A percentile compares a stretch with the other conserved stretches of the same genome.
Evolutionary conservation across 2,797 vertebrate genomes (phyloP).

Genomic region (Anomalospiza imberbis): DNA sequence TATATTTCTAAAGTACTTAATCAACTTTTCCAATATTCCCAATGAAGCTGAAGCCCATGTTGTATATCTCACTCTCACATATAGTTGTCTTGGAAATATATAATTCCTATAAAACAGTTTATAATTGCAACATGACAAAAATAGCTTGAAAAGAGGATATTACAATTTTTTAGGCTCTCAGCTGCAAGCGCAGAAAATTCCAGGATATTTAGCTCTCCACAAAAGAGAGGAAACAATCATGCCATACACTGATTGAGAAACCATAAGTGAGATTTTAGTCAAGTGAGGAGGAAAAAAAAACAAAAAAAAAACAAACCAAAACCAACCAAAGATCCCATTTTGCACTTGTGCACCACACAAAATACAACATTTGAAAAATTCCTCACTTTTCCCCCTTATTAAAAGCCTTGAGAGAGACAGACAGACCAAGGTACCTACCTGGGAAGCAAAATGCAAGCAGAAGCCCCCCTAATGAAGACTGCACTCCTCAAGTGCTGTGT

Average conservation of each 20-base stretch:
- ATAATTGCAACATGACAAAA: neutral
- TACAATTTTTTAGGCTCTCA: neutral
- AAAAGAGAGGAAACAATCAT: neutral
- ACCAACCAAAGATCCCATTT: neutral
- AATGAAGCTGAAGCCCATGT: neutral
- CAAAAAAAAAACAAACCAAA: too few species aligned
- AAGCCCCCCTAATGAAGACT: neutral
- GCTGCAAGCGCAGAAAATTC: neutral
- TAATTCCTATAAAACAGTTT: neutral
- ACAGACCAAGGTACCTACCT: slow-evolving; percentile 30
- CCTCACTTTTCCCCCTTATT: neutral
- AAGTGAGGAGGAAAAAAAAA: rapidly evolving
- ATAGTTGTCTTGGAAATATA: neutral
- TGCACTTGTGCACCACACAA: neutral
- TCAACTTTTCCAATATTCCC: neutral
- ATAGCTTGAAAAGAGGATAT: neutral
- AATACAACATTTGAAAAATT: neutral
- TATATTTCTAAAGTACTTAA: neutral
- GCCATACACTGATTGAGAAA: neutral
- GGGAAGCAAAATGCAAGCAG: slow-evolving; percentile 29
- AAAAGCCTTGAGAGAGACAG: neutral
- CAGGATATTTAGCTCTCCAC: neutral
- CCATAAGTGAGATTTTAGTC: neutral
- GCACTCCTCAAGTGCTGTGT: slow-evolving; percentile 19
- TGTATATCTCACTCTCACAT: neutral